These are phyloP conservation scores for Phrynosoma blainvillii DNA, from an alignment of 2,113 vertebrate genomes.

Conservation along the genomic window DNA sequence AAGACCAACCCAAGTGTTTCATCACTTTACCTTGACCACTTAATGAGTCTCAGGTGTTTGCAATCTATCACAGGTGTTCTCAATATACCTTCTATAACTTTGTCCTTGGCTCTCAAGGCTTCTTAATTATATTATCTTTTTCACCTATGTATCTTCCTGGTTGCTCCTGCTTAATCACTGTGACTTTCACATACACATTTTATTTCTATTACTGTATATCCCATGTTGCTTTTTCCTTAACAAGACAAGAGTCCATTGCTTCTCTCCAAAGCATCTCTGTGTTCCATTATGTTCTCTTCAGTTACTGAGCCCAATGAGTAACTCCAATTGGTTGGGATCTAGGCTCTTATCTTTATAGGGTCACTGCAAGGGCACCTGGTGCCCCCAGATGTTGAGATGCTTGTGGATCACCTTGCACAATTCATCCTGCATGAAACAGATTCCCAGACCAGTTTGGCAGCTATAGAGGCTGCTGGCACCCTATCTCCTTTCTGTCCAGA, in stretches of 20 bases:
- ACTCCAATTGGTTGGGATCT: constrained; percentile 87
- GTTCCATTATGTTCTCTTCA: constrained; percentile 84
- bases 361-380: constrained; percentile 85
- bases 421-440: constrained; percentile 85
- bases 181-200: too few relatives aligned
- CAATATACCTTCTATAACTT: too few relatives aligned
- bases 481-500: constrained; percentile 82
- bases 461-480: constrained; percentile 81
- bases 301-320: constrained; percentile 82
- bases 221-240: too few relatives aligned
- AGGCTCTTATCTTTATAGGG: constrained; percentile 81
- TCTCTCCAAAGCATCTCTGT: constrained; percentile 77
- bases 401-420: constrained; percentile 86
- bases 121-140: too few relatives aligned
- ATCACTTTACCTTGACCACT: too few relatives aligned
- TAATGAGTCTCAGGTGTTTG: too few relatives aligned
- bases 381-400: constrained; percentile 80
- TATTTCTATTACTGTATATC: too few relatives aligned
- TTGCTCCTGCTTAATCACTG: too few relatives aligned
- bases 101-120: too few relatives aligned
- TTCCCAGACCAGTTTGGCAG: constrained; percentile 83
- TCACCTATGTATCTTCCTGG: too few relatives aligned
- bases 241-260: constrained; percentile 56
- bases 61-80: too few relatives aligned
- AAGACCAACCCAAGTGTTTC: too few relatives aligned